A percentile compares a stretch with the other conserved stretches of the same genome.
Conservation (phyloP, 2,797 vertebrate species). For the Macropodus opercularis region DNA sequence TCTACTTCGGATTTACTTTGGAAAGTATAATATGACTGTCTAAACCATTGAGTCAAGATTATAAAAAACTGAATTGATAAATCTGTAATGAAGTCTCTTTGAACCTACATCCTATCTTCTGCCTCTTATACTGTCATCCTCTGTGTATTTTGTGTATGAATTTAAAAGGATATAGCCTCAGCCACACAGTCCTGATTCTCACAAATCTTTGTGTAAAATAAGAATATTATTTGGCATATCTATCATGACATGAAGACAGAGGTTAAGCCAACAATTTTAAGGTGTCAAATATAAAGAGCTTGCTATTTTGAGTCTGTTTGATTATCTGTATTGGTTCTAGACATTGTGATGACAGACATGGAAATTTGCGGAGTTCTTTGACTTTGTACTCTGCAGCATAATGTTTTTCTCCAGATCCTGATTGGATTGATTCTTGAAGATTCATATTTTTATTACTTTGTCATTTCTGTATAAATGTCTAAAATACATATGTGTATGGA, state of each 20-base stretch:
- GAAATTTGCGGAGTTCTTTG: constrained; percentile 21
- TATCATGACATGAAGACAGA: constrained; percentile 49
- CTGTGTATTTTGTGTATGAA: constrained; percentile 46
- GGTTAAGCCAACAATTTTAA: constrained; percentile 74
- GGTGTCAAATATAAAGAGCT: constrained; percentile 67
- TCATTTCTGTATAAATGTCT: too few relatives aligned
- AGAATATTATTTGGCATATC: constrained; percentile 38
- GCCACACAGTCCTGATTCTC: constrained; percentile 1
- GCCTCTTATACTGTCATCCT: constrained; percentile 20
- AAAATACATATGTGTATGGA: too few relatives aligned
- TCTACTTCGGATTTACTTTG: not conserved
- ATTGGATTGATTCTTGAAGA: too few relatives aligned
- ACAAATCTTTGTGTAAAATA: constrained; percentile 36
- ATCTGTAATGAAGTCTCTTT: constrained; percentile 1
- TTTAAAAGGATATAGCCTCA: constrained; percentile 45
- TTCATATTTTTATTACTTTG: too few relatives aligned
- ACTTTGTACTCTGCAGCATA: not conserved
- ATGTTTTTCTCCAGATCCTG: not conserved
- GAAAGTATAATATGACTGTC: constrained; percentile 2
- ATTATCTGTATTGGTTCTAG: constrained; percentile 57
- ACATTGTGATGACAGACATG: constrained; percentile 30
- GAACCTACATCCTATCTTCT: not conserved
- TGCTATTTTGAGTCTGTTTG: constrained; percentile 65
- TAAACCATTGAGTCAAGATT: constrained; percentile 6
- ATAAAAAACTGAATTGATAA: not conserved